A percentile compares a stretch with the other conserved stretches of the same genome.
These are phyloP conservation scores for Amitus sp. DNA, from an alignment of 2,888 invertebrate genomes.

Conservation along the genomic window DNA sequence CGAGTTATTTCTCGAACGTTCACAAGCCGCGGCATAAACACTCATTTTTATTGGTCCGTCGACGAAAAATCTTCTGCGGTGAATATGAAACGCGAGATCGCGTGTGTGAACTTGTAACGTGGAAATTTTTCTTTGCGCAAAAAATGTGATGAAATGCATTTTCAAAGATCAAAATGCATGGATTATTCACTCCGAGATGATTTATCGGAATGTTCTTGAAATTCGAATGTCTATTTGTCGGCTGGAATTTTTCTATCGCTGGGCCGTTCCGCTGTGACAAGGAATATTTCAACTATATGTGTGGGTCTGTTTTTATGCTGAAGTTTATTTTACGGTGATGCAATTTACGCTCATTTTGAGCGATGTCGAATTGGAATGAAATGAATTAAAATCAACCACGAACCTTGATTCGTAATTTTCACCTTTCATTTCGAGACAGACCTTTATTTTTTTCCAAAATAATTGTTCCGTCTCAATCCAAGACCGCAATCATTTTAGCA, in stretches of 20 bases:
- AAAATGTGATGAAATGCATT: background rate
- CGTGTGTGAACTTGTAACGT: background rate
- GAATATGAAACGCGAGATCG: background rate
- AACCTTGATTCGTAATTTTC: too few relatives aligned
- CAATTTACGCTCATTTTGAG: background rate
- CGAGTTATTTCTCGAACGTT: too few relatives aligned
- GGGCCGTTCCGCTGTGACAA: background rate
- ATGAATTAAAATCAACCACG: background rate
- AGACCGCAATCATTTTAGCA: too few relatives aligned
- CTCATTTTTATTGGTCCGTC: too few relatives aligned
- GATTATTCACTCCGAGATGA: background rate
- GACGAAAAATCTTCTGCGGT: too few relatives aligned
- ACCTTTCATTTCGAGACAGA: too few relatives aligned
- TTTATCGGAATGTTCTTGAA: conserved; percentile 4
- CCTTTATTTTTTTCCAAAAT: too few relatives aligned
- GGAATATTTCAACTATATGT: background rate
- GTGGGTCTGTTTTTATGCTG: background rate
- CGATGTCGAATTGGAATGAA: background rate
- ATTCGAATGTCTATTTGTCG: background rate
- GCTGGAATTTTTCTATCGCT: background rate
- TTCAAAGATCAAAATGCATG: background rate
- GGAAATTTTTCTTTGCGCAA: too few relatives aligned
- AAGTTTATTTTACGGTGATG: background rate
- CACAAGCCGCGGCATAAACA: too few relatives aligned
- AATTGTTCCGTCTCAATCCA: too few relatives aligned